phyloP scores from a whole-genome alignment of 2,113 vertebrate species.

The Phaethon lepturus region DNA sequence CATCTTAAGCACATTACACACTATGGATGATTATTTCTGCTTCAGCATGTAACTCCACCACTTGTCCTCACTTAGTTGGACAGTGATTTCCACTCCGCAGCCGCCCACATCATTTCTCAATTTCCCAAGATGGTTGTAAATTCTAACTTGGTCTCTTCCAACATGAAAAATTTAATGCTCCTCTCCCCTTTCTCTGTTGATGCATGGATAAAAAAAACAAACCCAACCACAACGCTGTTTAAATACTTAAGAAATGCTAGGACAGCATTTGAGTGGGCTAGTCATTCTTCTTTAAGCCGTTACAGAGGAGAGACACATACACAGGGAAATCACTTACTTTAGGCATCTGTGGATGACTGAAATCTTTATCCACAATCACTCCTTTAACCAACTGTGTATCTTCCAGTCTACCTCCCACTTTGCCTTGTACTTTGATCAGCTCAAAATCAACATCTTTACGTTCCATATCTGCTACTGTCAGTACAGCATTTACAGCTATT shows the following conservation, averaged over 20 bases:
- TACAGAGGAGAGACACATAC: background rate
- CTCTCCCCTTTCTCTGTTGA: background rate
- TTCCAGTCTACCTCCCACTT: conserved; percentile 96
- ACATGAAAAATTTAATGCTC: background rate
- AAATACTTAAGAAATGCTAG: background rate
- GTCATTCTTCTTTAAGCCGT: background rate
- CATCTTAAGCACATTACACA: background rate
- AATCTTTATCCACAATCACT: conserved; percentile 97
- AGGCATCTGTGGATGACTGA: conserved; percentile 99
- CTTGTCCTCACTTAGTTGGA: background rate
- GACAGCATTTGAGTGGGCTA: background rate
- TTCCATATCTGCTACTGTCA: conserved; percentile 96
- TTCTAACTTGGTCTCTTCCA: background rate
- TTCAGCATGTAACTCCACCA: background rate
- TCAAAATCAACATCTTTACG: conserved; percentile 98
- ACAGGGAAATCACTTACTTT: conserved; percentile 79
- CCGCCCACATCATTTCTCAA: background rate
- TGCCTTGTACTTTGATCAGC: conserved; percentile 98
- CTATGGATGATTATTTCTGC: background rate
- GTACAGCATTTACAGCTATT: conserved; percentile 93
- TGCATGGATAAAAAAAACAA: background rate
- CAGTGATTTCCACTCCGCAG: background rate
- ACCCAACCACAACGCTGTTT: background rate
- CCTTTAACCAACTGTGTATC: conserved; percentile 96
- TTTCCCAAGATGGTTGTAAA: background rate